Base-by-base conservation (phyloP, 2,797 vertebrate species). In the Enteromius fasciolatus region DNA sequence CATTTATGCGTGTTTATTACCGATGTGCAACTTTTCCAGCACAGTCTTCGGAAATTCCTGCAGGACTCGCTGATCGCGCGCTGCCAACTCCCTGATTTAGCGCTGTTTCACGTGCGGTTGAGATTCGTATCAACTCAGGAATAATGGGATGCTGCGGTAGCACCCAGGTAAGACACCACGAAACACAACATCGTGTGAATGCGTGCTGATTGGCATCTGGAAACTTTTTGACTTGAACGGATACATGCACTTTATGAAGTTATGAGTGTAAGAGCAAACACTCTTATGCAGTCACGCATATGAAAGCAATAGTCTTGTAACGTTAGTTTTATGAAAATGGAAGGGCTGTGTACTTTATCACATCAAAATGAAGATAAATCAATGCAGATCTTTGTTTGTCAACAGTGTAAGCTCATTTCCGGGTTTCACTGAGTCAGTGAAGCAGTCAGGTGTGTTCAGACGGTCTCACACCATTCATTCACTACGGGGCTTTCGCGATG, bases 111-210 rank as follows among this genome's bases (percentile, higher is more conserved):
- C 20, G 46, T 28, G 63, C 44, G 33, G 64, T 31, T 52, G 41
- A 10, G 64, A 44, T 17, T 57, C 28, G 10, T 63, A 14, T 36
- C 23, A 5, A 15, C 61, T 85, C 61, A 9, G 64, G 70, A 44
- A 70, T 70, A 18, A 88, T 88, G 87, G 87, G 86, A 64, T 87
- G 87, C 78, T 87, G 84, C 18, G 87, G 82, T 7, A 88, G 82
- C 80, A 52, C 84, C 36, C 81, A 69, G 87, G 87, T 88, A 77
- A 83, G 78, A 1, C 9, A 28, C 20, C 28, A 12, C 25, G 1
- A 5, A 20, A 12, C 5, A 57, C 17, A 48, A 14, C 20, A n/a
- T 23, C 8, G 33, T 57, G 39, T 31, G 20, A 7, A 39, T 46
- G 25, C 20, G 31, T 28, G 80, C 50, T 7, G 15, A 23, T 23